These are phyloP conservation scores for Gambusia holbrooki DNA, from an alignment of 2,113 vertebrate species.

Conservation along the genomic window DNA sequence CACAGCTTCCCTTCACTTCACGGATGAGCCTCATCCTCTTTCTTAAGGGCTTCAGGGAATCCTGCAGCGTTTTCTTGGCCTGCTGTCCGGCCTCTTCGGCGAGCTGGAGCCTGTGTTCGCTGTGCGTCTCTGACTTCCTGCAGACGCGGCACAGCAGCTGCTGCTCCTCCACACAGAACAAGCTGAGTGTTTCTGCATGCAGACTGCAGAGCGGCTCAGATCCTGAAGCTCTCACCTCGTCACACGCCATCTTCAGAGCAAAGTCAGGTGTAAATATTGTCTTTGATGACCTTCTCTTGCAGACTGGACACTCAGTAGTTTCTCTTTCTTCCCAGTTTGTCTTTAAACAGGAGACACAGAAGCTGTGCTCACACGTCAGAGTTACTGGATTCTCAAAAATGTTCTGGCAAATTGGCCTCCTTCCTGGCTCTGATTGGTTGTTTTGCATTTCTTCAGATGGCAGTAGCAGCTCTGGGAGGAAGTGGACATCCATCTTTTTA, in stretches of 20 bases:
- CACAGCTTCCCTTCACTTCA: conserved; percentile 16
- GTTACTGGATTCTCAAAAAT: not conserved
- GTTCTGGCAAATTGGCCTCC: not conserved
- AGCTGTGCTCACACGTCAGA: conserved; percentile 9
- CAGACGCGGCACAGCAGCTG: conserved; percentile 46
- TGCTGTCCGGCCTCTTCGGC: conserved; percentile 41
- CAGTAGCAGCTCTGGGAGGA: too few species aligned
- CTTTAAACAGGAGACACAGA: not conserved
- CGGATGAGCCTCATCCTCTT: conserved; percentile 15
- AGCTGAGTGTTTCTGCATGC: conserved; percentile 42
- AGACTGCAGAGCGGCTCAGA: conserved; percentile 20
- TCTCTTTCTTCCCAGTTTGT: not conserved
- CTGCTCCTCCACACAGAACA: conserved; percentile 56
- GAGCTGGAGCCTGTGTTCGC: conserved; percentile 37
- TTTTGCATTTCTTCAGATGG: too few species aligned
- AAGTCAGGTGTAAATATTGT: conserved; percentile 27
- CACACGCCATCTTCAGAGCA: conserved; percentile 43
- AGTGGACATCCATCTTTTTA: too few species aligned
- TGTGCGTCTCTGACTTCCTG: conserved; percentile 29
- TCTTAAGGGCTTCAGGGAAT: conserved; percentile 9
- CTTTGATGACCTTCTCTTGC: conserved; percentile 29
- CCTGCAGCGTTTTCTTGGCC: conserved; percentile 20
- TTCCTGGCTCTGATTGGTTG: too few species aligned
- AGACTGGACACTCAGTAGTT: conserved; percentile 15
- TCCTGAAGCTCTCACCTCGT: not conserved